phyloP scores from a whole-genome alignment of 2,113 vertebrate genomes.

The Upupa epops region DNA sequence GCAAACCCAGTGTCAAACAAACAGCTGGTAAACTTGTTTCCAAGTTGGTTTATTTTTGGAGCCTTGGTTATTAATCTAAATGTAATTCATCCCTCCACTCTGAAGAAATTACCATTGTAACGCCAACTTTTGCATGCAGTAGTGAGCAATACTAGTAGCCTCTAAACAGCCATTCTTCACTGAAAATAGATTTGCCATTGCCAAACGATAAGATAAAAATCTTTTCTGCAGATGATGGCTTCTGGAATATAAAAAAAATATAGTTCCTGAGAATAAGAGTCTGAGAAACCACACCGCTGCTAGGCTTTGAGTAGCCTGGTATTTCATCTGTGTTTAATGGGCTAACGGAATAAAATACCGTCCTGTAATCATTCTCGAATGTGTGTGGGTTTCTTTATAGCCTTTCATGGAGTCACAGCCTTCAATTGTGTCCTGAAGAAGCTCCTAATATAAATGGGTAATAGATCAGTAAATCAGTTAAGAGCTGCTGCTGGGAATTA shows the following conservation, averaged over 20 bases:
- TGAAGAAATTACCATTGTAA: slow-evolving; percentile 1
- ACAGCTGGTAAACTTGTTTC: neutral
- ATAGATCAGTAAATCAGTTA: slow-evolving; percentile 50
- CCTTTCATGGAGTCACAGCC: neutral
- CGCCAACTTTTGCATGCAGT: neutral
- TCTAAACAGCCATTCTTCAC: slow-evolving; percentile 20
- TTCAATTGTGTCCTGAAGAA: slow-evolving; percentile 52
- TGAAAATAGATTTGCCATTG: slow-evolving; percentile 36
- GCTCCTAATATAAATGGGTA: slow-evolving; percentile 51
- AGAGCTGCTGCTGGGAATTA: neutral
- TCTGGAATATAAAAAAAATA: neutral
- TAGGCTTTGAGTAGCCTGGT: slow-evolving; percentile 32
- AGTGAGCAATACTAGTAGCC: slow-evolving; percentile 7
- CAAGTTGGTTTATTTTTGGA: neutral
- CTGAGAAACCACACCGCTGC: slow-evolving; percentile 18
- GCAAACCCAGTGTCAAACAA: neutral
- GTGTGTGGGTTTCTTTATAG: slow-evolving; percentile 60
- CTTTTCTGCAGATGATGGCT: slow-evolving; percentile 6
- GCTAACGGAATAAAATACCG: slow-evolving; percentile 60
- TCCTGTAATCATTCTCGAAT: slow-evolving; percentile 55
- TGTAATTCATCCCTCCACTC: slow-evolving; percentile 10
- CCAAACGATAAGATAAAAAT: slow-evolving; percentile 13
- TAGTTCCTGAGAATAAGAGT: neutral
- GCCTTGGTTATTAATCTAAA: slow-evolving; percentile 19
- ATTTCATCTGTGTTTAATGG: slow-evolving; percentile 64